Conservation (phyloP, 2,113 vertebrate genomes). For the Laticauda colubrina region DNA sequence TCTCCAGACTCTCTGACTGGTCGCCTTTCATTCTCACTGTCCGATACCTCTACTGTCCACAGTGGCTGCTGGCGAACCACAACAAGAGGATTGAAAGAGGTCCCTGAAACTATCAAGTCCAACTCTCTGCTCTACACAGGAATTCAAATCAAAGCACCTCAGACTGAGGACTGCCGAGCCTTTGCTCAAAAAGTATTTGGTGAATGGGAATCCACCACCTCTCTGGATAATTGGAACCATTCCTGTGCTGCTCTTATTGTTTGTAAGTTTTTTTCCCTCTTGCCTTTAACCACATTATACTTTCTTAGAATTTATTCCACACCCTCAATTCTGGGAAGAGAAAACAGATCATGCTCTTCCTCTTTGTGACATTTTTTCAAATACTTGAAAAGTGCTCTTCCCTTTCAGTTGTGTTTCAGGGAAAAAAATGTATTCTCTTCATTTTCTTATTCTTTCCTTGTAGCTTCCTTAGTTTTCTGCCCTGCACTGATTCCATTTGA, state of each 20-base stretch:
- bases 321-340: background rate
- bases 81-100: background rate
- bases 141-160: background rate
- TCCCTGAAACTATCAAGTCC: background rate
- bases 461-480: background rate
- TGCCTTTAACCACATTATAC: background rate
- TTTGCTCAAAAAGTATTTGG: background rate
- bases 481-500: background rate
- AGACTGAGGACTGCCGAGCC: background rate
- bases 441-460: background rate
- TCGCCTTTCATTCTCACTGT: no score
- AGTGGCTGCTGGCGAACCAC: no score
- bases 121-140: background rate
- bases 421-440: background rate
- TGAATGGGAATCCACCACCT: background rate
- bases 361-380: background rate
- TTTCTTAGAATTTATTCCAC: background rate
- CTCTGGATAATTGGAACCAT: background rate
- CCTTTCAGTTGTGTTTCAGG: background rate
- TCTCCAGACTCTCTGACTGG: no score
- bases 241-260: background rate
- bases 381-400: background rate
- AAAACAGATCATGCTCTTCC: background rate
- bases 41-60: rapidly evolving
- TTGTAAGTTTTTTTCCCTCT: background rate